Evolutionary conservation across 2,797 vertebrate genomes (phyloP), one percentile per base, ranked within the genome.

Genomic region (Peromyscus nudipes): DNA sequence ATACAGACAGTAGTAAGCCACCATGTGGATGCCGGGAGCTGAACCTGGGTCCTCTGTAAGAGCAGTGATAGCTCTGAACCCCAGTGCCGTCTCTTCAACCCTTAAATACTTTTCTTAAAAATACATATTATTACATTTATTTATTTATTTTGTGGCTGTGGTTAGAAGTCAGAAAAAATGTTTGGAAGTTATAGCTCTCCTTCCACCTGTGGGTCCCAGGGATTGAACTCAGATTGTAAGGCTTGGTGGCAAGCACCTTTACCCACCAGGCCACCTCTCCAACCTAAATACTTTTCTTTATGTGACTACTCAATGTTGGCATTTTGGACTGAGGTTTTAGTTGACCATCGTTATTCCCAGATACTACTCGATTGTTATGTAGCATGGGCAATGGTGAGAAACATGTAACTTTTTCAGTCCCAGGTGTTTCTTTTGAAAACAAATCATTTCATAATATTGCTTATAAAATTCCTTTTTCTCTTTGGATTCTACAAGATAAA

Each of bases 351-450:
- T 52, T 81, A 52, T 87, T 83, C 96, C 34, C 76, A 93, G 65
- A 80, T 97, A 91, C 91, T 91, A 93, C 81, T 8, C 94, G 95
- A 95, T 77, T 97, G 77, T 67, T 97, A 96, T 65, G 8, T 96
- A 52, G 52, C n/a, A 27, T 76, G 1, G 40, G 46, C 60, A 81
- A 0, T 77, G 55, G 82, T 93, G 64, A 75, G 71, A 86, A 96
- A 92, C 75, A 43, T 85, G 71, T 81, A 0, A 62, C 19, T 37
- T 91, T 46, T 96, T 46, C 37, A 75, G 65, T 57, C 82, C 62
- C 37, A 86, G 64, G n/a, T 91, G 40, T 16, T 71, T 97, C 40
- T 84, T 83, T 96, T 79, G 40, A 60, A 94, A 91, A 89, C 65
- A 82, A 94, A 95, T 31, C n/a, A 62, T 91, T 34, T 95, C n/a